Conservation (phyloP, 2,888 invertebrate genomes). For the Andrena trimmerana region DNA sequence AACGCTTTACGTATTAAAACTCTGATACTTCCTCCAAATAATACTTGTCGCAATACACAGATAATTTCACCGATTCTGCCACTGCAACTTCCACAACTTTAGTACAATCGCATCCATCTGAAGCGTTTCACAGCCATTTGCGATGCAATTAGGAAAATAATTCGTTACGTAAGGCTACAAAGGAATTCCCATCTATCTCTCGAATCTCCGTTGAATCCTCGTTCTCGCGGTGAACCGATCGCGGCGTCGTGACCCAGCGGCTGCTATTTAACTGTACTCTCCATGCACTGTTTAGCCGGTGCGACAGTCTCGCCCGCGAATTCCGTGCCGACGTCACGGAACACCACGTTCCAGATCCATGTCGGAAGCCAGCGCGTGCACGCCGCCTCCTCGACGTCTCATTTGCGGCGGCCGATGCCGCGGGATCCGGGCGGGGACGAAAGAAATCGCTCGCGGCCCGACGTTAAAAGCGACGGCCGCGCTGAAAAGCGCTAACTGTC, state of each 20-base stretch:
- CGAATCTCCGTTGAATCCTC: not conserved
- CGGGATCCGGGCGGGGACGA: not conserved
- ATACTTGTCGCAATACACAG: not conserved
- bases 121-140: constrained; percentile 3
- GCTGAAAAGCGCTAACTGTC: constrained; percentile 44
- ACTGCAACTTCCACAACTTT: not conserved
- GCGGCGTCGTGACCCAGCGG: constrained; percentile 1
- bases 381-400: not conserved
- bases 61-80: not conserved
- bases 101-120: not conserved
- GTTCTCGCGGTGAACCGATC: constrained; percentile 1
- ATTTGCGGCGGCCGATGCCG: constrained; percentile 8
- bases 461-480: constrained; percentile 35
- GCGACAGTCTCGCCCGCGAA: not conserved
- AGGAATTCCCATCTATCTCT: constrained; percentile 29
- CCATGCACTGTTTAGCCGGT: constrained; percentile 36
- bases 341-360: constrained; percentile 26
- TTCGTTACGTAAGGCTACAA: constrained; percentile 21
- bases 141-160: constrained; percentile 4
- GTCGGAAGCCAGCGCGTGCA: constrained; percentile 3
- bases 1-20: too few species aligned
- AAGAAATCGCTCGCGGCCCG: constrained; percentile 27
- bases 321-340: not conserved
- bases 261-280: constrained; percentile 41
- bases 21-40: too few species aligned